Conservation (phyloP, 2,888 invertebrate species). For the Sympetrum striolatum region DNA sequence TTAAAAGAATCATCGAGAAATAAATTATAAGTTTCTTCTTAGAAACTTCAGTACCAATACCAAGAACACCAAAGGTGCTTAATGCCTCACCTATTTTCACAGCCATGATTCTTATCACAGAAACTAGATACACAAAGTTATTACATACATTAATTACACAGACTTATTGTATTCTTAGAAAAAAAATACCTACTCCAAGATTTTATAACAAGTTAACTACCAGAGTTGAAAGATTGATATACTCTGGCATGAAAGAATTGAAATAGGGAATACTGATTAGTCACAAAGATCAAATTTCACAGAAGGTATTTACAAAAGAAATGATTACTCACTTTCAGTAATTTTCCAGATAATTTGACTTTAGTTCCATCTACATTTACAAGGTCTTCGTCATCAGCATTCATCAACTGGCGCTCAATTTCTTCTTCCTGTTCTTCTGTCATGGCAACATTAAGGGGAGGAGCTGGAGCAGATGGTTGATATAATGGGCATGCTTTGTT, state of each 20-base stretch:
- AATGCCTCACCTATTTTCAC: too few species aligned
- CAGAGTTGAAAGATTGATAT: not conserved
- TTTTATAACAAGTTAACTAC: too few species aligned
- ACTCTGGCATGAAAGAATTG: not conserved
- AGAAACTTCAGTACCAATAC: too few species aligned
- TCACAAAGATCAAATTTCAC: not conserved
- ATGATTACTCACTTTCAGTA: constrained; percentile 71
- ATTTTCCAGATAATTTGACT: constrained; percentile 85
- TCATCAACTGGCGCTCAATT: constrained; percentile 76
- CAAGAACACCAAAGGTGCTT: too few species aligned
- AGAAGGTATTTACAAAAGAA: not conserved
- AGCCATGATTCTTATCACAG: too few species aligned
- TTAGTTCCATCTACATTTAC: constrained; percentile 96
- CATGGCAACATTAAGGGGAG: constrained; percentile 72
- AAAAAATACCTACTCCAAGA: too few species aligned
- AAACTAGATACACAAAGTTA: too few species aligned
- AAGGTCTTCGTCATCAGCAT: constrained; percentile 82
- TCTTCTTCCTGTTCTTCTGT: constrained; percentile 83
- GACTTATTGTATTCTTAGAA: too few species aligned
- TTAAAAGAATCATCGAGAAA: too few species aligned
- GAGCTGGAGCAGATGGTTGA: constrained; percentile 70
- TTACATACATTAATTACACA: too few species aligned
- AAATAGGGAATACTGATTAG: not conserved
- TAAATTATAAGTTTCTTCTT: too few species aligned
- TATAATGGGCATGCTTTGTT: constrained; percentile 98